Base-by-base conservation (phyloP, 2,888 invertebrate species). In the Phalera bucephala region DNA sequence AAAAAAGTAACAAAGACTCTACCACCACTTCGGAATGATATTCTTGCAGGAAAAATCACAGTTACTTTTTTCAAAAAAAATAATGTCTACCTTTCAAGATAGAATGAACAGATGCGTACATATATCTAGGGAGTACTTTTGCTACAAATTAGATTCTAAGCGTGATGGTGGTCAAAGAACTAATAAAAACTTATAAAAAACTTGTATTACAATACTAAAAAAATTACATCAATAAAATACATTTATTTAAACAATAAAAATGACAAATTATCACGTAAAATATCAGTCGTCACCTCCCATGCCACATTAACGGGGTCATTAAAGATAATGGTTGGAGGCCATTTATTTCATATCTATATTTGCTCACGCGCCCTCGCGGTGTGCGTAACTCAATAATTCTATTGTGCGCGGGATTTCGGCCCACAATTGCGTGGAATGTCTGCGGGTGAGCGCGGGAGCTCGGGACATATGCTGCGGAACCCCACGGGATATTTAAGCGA, bases 271-370 rank as follows among this genome's bases (percentile, higher is more conserved):
- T 27, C 20, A 21, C 31, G 46, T 39, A 54, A 52, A 71, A 66
- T 57, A 64, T 57, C 39, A 52, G 53, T 65, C 64, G 69, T 61
- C 70, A 72, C 72, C 66, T 73, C 72, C 65, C 52, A 45, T 49
- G 50, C 57, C 33, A 46, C 46, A 49, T 41, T 72, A 76, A 75
- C 77, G 64, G 72, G 70, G 72, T 72, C 82, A 82, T 82, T 62
- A 52, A 32, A 44, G 58, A 67, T 77, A 80, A 82, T 77, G 68
- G 72, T 63, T 42, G 49, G 60, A 59, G 65, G 68, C 73, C 73
- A 77, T 82, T 56, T 77, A 79, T 79, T 79, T 71, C 72, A 73
- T 86, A 85, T 87, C 85, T 85, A 51, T 87, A 70, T 85, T 83
- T 85, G 80, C 57, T 65, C 83, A 83, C 65, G 61, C 59, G 45